A percentile compares a stretch with the other conserved stretches of the same genome.
phyloP scores from a whole-genome alignment of 2,797 vertebrate genomes.

The Hoplostethus atlanticus region DNA sequence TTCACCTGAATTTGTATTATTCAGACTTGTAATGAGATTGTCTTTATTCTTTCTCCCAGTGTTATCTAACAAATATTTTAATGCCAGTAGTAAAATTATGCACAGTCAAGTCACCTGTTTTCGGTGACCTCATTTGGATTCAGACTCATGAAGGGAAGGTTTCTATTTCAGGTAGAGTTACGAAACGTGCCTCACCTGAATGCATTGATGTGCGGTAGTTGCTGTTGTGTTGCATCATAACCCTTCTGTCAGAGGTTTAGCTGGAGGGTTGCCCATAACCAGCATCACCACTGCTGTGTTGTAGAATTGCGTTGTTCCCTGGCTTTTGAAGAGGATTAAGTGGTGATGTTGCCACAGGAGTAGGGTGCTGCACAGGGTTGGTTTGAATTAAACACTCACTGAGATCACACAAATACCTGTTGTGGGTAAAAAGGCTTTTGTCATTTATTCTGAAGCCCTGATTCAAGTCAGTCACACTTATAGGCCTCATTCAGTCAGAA shows the following conservation, averaged over 20 bases:
- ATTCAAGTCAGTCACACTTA: slow-evolving; percentile 3
- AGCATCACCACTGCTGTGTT: slow-evolving; percentile 45
- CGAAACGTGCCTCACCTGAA: slow-evolving; percentile 51
- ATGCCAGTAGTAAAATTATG: slow-evolving; percentile 39
- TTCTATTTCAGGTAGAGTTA: slow-evolving; percentile 40
- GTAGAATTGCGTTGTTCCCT: slow-evolving; percentile 62
- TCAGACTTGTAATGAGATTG: slow-evolving; percentile 55
- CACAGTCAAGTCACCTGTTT: background rate
- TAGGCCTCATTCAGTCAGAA: background rate
- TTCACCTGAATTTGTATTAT: slow-evolving; percentile 63
- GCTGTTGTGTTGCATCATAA: slow-evolving; percentile 71
- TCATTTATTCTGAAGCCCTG: slow-evolving; percentile 26
- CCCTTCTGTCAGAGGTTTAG: slow-evolving; percentile 60
- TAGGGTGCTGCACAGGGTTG: slow-evolving; percentile 31
- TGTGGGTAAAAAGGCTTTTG: slow-evolving; percentile 26
- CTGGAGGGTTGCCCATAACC: slow-evolving; percentile 61
- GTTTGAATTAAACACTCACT: slow-evolving; percentile 58
- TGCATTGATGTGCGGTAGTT: slow-evolving; percentile 57
- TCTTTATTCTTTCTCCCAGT: slow-evolving; percentile 36
- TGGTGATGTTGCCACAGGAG: slow-evolving; percentile 51
- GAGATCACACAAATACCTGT: slow-evolving; percentile 55
- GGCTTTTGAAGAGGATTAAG: slow-evolving; percentile 66
- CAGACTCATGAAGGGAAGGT: slow-evolving; percentile 25
- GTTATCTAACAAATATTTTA: slow-evolving; percentile 53
- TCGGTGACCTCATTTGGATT: slow-evolving; percentile 32